phyloP scores from a whole-genome alignment of 2,888 invertebrate genomes.

The Mythimna loreyi region DNA sequence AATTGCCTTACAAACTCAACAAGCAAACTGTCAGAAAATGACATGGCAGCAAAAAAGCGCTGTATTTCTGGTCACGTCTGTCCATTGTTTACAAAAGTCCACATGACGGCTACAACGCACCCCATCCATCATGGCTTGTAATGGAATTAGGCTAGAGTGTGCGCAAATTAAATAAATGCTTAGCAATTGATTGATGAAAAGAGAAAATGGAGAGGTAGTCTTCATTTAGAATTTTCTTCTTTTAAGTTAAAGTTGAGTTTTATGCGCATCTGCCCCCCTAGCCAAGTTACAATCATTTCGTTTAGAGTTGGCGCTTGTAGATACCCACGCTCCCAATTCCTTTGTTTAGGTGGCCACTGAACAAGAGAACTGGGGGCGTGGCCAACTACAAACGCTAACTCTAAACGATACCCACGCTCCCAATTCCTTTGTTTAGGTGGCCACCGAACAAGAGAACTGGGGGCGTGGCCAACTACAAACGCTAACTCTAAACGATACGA shows the following conservation, averaged over 20 bases:
- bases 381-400: no score
- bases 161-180: slow-evolving; percentile 77
- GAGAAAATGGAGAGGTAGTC: slow-evolving; percentile 18
- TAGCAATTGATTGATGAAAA: slow-evolving; percentile 74
- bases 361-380: no score
- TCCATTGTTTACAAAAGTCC: slow-evolving; percentile 55
- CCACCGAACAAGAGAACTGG: no score
- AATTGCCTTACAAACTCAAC: slow-evolving; percentile 23
- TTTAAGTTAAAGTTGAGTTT: slow-evolving; percentile 7
- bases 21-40: slow-evolving; percentile 46
- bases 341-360: no score
- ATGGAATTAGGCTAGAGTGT: slow-evolving; percentile 72
- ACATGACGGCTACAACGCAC: slow-evolving; percentile 45
- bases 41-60: slow-evolving; percentile 25
- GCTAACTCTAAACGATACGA: no score
- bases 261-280: slow-evolving; percentile 34
- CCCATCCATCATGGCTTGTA: slow-evolving; percentile 72
- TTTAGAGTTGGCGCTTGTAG: no score
- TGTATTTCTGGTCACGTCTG: slow-evolving; percentile 49
- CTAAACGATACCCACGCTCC: no score
- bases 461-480: no score
- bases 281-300: no score
- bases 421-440: no score
- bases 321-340: no score
- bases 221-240: slow-evolving; percentile 4